phyloP scores from a whole-genome alignment of 2,888 invertebrate species.

The Electrophaes corylata region DNA sequence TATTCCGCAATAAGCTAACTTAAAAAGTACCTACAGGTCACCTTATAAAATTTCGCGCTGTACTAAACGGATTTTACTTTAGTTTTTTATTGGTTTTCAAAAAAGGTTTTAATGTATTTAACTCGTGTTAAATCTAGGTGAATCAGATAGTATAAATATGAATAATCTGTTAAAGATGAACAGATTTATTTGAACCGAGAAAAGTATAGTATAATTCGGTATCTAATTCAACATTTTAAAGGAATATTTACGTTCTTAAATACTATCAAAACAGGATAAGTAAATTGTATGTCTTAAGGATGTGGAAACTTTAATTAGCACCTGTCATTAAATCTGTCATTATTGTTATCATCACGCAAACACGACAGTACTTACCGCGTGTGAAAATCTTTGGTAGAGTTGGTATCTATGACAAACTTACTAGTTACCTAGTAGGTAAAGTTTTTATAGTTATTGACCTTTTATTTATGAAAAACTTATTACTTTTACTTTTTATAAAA shows the following conservation, averaged over 20 bases:
- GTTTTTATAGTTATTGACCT: background rate
- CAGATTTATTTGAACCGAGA: too few relatives aligned
- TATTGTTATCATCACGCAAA: background rate
- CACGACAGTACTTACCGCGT: background rate
- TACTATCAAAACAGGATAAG: background rate
- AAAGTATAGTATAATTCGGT: too few relatives aligned
- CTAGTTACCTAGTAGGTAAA: background rate
- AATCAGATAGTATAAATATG: too few relatives aligned
- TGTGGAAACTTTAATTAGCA: slow-evolving; percentile 9
- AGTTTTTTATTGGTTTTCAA: too few relatives aligned
- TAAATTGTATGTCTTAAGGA: background rate
- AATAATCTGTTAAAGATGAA: too few relatives aligned
- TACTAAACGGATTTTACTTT: too few relatives aligned
- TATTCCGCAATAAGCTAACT: slow-evolving; percentile 35
- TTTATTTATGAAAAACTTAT: background rate
- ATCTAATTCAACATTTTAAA: too few relatives aligned
- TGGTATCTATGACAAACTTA: background rate
- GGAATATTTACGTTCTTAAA: too few relatives aligned
- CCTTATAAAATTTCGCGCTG: slow-evolving; percentile 7
- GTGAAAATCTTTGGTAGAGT: slow-evolving; percentile 1
- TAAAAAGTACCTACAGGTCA: slow-evolving; percentile 23
- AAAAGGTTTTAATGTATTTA: too few relatives aligned
- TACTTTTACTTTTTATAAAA: too few relatives aligned
- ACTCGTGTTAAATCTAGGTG: too few relatives aligned
- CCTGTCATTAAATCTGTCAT: slow-evolving; percentile 5